Percentiles rank a stretch among this genome's conserved stretches.
Conservation (phyloP, 2,888 invertebrate genomes). For the Hedychridium roseum region DNA sequence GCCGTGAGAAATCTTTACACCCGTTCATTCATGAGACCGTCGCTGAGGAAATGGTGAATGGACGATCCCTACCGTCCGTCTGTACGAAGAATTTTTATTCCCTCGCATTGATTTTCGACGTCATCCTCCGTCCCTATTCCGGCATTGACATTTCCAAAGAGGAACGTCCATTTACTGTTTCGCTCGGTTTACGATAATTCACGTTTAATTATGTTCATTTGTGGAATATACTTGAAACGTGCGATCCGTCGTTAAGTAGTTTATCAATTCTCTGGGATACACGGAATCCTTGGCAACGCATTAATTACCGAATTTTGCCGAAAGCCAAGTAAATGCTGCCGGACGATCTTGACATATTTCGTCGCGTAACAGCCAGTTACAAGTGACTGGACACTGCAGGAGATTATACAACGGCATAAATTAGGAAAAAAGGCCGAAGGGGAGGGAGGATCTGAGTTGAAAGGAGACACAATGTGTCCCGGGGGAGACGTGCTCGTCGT, state of each 20-base stretch:
- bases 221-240: conserved; percentile 17
- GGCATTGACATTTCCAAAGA: no score
- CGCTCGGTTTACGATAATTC: conserved; percentile 10
- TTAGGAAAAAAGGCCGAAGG: conserved; percentile 31
- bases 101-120: no score
- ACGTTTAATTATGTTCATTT: neutral
- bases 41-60: no score
- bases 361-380: conserved; percentile 44
- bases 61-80: no score
- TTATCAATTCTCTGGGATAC: no score
- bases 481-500: conserved; percentile 22
- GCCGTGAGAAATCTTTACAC: no score
- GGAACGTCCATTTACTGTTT: neutral
- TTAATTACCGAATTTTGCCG: no score
- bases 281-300: no score
- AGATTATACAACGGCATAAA: conserved; percentile 35
- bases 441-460: conserved; percentile 28
- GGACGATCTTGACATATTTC: conserved; percentile 31
- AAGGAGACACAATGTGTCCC: conserved; percentile 20
- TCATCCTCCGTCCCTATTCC: no score
- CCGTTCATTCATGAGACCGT: no score
- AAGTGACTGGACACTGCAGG: conserved; percentile 25
- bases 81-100: neutral
- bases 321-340: conserved; percentile 18
- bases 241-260: no score